Evolutionary conservation across 2,888 invertebrate genomes (phyloP), one percentile per base, ranked within the genome.

Genomic region (Leucophora obtusa): DNA sequence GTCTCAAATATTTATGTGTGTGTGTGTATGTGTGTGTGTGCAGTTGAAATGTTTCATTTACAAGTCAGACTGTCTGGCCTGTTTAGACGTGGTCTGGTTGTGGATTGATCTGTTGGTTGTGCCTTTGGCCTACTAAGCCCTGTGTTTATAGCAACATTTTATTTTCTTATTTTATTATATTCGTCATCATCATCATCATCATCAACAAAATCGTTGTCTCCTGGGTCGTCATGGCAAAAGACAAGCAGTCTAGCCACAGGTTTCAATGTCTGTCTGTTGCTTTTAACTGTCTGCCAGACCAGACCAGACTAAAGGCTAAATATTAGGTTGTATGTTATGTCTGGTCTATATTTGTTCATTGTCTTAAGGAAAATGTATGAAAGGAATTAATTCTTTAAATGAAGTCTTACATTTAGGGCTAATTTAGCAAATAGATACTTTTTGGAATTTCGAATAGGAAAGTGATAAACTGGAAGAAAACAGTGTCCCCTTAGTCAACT

Each of bases 291-390:
- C 18, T 56, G 33, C 54, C 77, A 77, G 71, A 79, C 69, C 69
- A 47, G 35, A 69, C 28, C 38, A 70, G 76, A 76, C 76, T 63
- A 78, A 78, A 78, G 71, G 71, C 56, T 79, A 62, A 58, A 70
- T 80, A 78, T 79, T 83, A 82, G 78, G 47, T 82, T 63, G 82
- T 79, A 83, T 84, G 81, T 51, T 62, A 71, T 81, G 83, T 77
- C 82, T 87, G 88, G 86, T 87, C 87, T 86, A 87, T 88, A 87
- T 87, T 87, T 87, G 87, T 87, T 82, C 84, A 84, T 65, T 28
- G n/a, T 54, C 24, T 43, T 11, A 21, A 43, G 8, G 35, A 71
- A 72, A 60, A 35, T 8, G 28, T 60, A 8, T 71, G n/a, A 66
- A 78, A 71, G 7, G 63, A 53, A 70, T 18, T 9, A 38, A 24